Conservation (phyloP, 2,797 vertebrate genomes). For the Pseudotriccus pelzelni region DNA sequence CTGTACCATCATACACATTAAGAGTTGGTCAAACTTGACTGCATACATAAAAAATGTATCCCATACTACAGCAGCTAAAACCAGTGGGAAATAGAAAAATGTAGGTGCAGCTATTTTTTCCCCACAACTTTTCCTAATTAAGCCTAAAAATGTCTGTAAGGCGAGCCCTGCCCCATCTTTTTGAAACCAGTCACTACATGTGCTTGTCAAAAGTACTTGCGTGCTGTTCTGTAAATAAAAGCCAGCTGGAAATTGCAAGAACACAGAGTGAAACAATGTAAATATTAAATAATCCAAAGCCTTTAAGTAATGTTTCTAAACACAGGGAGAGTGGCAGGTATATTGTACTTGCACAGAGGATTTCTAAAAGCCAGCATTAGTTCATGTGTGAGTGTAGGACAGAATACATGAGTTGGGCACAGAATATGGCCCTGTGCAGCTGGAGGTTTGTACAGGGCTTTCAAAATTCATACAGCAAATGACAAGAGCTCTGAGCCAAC, state of each 20-base stretch:
- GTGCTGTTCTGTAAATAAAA: background rate
- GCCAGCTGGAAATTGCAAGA: background rate
- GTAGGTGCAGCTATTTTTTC: constrained; percentile 58
- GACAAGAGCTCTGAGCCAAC: background rate
- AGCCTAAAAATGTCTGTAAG: constrained; percentile 45
- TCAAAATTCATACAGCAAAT: background rate
- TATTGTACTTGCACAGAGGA: background rate
- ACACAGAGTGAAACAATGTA: background rate
- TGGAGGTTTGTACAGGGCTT: background rate
- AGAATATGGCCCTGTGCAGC: background rate
- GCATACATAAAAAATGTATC: constrained; percentile 47
- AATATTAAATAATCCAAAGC: background rate
- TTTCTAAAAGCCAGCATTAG: background rate
- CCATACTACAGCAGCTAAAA: constrained; percentile 55
- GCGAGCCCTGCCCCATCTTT: constrained; percentile 12
- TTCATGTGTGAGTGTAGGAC: background rate
- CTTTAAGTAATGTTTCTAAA: background rate
- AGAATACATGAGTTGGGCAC: background rate
- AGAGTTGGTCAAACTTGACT: constrained; percentile 57
- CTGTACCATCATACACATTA: constrained; percentile 35
- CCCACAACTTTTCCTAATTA: constrained; percentile 34
- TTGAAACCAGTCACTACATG: constrained; percentile 51
- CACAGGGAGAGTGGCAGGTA: background rate
- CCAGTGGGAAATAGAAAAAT: constrained; percentile 67
- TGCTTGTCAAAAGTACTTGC: background rate